Evolutionary conservation across 1,140 invertebrate species (phyloP).

Genomic region (Laupala kohalensis): DNA sequence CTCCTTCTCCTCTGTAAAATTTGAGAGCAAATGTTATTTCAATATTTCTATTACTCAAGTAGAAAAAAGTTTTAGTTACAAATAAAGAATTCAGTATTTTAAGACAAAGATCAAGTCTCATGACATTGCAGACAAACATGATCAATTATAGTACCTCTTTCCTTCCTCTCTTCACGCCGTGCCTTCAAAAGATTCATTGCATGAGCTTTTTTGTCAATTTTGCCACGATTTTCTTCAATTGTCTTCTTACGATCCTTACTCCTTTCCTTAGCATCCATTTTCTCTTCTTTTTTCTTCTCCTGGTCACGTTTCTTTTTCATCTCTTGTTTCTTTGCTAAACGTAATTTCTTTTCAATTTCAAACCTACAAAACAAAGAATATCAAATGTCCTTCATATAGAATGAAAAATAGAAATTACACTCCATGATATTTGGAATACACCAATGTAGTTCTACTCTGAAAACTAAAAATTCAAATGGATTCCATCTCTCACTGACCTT

Average conservation of each 20-base stretch:
- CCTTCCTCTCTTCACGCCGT: slow-evolving; percentile 66
- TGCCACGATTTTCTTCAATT: slow-evolving; percentile 70
- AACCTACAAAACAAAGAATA: slow-evolving; percentile 44
- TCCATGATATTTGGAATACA: not conserved
- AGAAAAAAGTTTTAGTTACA: not conserved
- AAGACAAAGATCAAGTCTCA: not conserved
- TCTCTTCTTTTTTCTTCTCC: slow-evolving; percentile 43
- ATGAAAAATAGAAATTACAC: not conserved
- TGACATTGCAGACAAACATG: not conserved
- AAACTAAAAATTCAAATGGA: too few species aligned
- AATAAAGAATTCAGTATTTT: not conserved
- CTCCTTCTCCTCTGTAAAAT: slow-evolving; percentile 38
- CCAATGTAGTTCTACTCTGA: too few species aligned
- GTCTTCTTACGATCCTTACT: slow-evolving; percentile 85
- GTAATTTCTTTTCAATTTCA: slow-evolving; percentile 91
- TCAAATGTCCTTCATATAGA: not conserved
- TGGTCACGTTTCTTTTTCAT: slow-evolving; percentile 35
- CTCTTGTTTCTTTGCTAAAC: slow-evolving; percentile 71
- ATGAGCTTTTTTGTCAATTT: slow-evolving; percentile 75
- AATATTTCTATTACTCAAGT: not conserved
- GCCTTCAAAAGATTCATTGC: slow-evolving; percentile 86
- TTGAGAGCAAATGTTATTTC: not conserved
- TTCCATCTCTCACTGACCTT: slow-evolving; percentile 31
- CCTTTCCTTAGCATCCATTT: slow-evolving; percentile 59
- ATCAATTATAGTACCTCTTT: slow-evolving; percentile 40